phyloP scores from a whole-genome alignment of 2,797 vertebrate species.

The Gymnocypris eckloni region DNA sequence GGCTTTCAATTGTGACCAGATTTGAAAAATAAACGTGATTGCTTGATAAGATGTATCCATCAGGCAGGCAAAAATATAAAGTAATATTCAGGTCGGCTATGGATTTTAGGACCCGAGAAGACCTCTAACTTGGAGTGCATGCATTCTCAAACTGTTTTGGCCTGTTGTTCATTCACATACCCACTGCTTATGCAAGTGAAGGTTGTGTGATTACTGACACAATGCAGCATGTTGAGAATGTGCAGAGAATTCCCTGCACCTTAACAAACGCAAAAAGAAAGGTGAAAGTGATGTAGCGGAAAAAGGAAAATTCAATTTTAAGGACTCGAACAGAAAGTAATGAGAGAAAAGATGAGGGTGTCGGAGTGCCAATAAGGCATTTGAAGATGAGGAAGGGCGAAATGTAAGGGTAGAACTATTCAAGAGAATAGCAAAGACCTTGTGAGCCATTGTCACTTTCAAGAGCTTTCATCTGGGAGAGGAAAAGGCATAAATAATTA shows the following conservation, averaged over 20 bases:
- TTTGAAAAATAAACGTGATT: too few relatives aligned
- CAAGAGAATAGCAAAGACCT: constrained; percentile 38
- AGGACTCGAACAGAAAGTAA: background rate
- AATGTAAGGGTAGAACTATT: background rate
- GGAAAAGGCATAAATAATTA: constrained; percentile 11
- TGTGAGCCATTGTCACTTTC: constrained; percentile 22
- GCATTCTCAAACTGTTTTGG: background rate
- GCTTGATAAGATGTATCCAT: background rate
- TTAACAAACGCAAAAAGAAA: constrained; percentile 14
- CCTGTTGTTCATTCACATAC: background rate
- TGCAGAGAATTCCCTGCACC: constrained; percentile 30
- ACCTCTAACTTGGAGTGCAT: background rate
- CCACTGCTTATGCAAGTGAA: background rate
- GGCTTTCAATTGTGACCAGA: too few relatives aligned
- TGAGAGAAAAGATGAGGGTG: background rate
- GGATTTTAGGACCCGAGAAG: background rate
- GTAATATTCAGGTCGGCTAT: background rate
- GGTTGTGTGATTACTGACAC: background rate
- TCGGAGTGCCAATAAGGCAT: background rate
- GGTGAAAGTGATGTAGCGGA: constrained; percentile 12
- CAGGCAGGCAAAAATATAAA: background rate
- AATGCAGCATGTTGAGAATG: background rate
- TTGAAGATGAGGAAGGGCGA: constrained; percentile 5
- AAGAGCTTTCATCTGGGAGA: constrained; percentile 19
- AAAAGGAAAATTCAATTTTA: constrained; percentile 1